Percentiles rank a stretch among this genome's conserved stretches.
Conservation (phyloP, 1,140 invertebrate genomes). For the Drosophila teissieri region DNA sequence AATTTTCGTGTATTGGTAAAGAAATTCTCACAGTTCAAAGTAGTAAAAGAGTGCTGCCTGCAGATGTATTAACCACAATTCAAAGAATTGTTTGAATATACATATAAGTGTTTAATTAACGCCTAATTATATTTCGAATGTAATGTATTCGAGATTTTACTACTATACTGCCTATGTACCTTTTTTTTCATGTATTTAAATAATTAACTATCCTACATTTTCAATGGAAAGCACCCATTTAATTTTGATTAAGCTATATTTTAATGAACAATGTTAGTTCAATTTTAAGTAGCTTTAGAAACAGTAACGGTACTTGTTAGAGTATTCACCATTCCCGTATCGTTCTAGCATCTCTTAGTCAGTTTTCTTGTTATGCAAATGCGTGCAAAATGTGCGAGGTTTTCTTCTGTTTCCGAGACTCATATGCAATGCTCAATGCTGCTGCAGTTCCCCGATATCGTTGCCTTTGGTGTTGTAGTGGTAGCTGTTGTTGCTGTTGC, state of each 20-base stretch:
- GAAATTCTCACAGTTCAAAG: not conserved
- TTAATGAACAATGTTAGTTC: too few relatives aligned
- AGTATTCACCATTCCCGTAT: slow-evolving; percentile 40
- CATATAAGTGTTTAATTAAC: too few relatives aligned
- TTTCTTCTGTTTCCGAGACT: slow-evolving; percentile 50
- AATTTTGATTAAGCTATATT: too few relatives aligned
- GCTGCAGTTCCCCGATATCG: slow-evolving; percentile 17
- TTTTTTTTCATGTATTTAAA: too few relatives aligned
- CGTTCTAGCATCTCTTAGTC: slow-evolving; percentile 12
- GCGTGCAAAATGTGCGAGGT: slow-evolving; percentile 80
- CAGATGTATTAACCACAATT: too few relatives aligned
- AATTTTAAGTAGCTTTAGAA: not conserved
- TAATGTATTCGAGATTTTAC: too few relatives aligned
- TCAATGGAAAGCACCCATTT: too few relatives aligned
- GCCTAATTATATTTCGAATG: too few relatives aligned
- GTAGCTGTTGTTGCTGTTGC: slow-evolving; percentile 15
- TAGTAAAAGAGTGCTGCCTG: not conserved
- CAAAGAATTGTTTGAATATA: too few relatives aligned
- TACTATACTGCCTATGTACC: too few relatives aligned
- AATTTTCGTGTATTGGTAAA: slow-evolving; percentile 27
- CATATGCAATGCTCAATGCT: slow-evolving; percentile 46
- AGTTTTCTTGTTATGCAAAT: slow-evolving; percentile 78
- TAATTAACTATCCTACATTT: too few relatives aligned
- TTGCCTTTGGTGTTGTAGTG: slow-evolving; percentile 13
- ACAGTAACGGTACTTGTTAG: slow-evolving; percentile 4